Evolutionary conservation across 2,113 vertebrate genomes (phyloP), one percentile per base, ranked within the genome.

Genomic region (Accipiter cooperii): DNA sequence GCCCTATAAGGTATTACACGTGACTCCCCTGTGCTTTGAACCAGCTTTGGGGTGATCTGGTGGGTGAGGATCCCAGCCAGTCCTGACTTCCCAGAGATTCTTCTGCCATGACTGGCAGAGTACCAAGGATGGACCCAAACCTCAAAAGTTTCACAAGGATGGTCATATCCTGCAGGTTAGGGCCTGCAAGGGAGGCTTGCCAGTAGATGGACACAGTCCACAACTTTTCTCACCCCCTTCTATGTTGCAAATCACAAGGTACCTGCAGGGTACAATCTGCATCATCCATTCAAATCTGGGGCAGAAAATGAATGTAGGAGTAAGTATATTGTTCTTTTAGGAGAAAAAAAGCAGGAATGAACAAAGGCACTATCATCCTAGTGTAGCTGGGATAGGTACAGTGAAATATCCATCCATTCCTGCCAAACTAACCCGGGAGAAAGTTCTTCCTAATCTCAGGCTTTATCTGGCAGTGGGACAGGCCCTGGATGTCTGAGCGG

Each of bases 1-100:
- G 13, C 12, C 24, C 21, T 47, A 3, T 7, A 9, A 34, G 4
- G 10, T 3, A 0, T n/a, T 19, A 38, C 8, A 10, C 0, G 1
- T 12, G 40, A 9, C 15, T 74, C 5, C 28, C 61, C 17, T 61
- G 49, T 31, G 42, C 28, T 73, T 79, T 51, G 24, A 70, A 42
- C 31, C 14, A 61, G 9, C 17, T 68, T 63, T 34, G 33, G 28
- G 40, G 54, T 34, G 26, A n/a, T 63, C n/a, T 38, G 49, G 22
- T 44, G 28, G 28, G n/a, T 46, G 12, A 19, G 44, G 20, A 21
- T 22, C 14, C 49, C 57, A 36, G 52, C 34, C 47, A 64, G 34
- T 19, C 38, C 61, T 38, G 19, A 22, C 12, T 34, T 61, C 34
- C 31, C 29, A 58, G 5, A 42, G 6, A 19, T 14, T 65, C 26